Evolutionary conservation across 2,888 invertebrate genomes (phyloP).

Genomic region (Smittia aterrima): DNA sequence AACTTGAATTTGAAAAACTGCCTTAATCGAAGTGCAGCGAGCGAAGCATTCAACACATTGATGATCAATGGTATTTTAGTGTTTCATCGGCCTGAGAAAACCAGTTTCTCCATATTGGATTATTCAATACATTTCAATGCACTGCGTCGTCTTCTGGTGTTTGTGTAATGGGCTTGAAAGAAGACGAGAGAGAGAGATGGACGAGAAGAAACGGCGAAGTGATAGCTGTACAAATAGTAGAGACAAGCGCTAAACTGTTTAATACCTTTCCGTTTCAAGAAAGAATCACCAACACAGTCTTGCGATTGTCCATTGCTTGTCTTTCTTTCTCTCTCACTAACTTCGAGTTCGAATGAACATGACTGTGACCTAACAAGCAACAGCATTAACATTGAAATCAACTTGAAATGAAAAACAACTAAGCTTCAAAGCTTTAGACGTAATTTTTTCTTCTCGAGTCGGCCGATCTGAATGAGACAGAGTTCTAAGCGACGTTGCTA

Average conservation of each 20-base stretch:
- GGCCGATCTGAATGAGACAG: too few relatives aligned
- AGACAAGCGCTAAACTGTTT: constrained; percentile 16
- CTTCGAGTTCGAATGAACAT: constrained; percentile 15
- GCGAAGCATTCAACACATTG: background rate
- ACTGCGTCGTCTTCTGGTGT: background rate
- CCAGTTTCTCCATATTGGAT: background rate
- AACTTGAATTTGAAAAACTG: constrained; percentile 28
- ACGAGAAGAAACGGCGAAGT: constrained; percentile 18
- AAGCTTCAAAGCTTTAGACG: too few relatives aligned
- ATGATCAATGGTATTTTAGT: background rate
- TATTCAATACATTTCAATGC: constrained; percentile 4
- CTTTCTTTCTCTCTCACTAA: background rate
- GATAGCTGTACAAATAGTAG: constrained; percentile 38
- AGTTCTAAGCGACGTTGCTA: background rate
- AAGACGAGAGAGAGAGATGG: background rate
- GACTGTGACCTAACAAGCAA: constrained; percentile 36
- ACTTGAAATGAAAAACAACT: background rate
- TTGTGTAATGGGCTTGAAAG: background rate
- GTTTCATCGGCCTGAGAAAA: background rate
- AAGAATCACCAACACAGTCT: background rate
- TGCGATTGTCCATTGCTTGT: background rate
- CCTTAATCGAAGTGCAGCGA: constrained; percentile 15
- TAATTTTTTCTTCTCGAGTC: too few relatives aligned
- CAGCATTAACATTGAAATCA: constrained; percentile 37
- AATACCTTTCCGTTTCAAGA: background rate